A percentile compares a stretch with the other conserved stretches of the same genome.
Evolutionary conservation across 1,140 invertebrate species (phyloP).

Genomic region (Bombus sibiricus): DNA sequence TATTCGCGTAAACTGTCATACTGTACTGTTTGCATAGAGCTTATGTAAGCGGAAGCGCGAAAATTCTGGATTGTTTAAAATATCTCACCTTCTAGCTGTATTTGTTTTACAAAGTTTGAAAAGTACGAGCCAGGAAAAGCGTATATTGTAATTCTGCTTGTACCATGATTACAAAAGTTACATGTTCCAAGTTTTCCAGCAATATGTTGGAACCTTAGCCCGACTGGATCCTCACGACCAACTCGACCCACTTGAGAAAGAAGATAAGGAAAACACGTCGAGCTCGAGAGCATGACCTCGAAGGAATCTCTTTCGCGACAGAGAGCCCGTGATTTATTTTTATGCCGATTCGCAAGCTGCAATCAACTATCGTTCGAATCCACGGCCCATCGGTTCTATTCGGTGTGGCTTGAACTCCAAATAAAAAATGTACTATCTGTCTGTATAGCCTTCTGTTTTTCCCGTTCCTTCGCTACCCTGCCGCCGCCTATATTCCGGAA

Average conservation of each 20-base stretch:
- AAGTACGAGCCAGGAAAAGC: neutral
- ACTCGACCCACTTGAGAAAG: neutral
- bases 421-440: constrained; percentile 52
- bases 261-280: neutral
- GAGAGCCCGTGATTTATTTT: constrained; percentile 32
- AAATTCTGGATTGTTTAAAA: constrained; percentile 1
- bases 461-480: neutral
- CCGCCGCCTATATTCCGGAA: constrained; percentile 19
- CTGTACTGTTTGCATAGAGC: constrained; percentile 12
- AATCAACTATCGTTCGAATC: constrained; percentile 49
- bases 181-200: neutral
- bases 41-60: constrained; percentile 20
- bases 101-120: neutral
- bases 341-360: constrained; percentile 40
- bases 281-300: neutral
- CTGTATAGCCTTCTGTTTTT: constrained; percentile 19
- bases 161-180: too few relatives aligned
- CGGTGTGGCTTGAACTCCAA: constrained; percentile 15
- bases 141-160: too few relatives aligned
- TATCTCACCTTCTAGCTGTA: neutral
- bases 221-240: neutral
- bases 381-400: constrained; percentile 45
- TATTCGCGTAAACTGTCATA: constrained; percentile 28
- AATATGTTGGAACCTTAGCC: neutral
- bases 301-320: neutral